Percentiles rank a stretch among this genome's conserved stretches.
These are phyloP conservation scores for Phortica variegata DNA, from an alignment of 1,140 invertebrate genomes.

Conservation along the genomic window DNA sequence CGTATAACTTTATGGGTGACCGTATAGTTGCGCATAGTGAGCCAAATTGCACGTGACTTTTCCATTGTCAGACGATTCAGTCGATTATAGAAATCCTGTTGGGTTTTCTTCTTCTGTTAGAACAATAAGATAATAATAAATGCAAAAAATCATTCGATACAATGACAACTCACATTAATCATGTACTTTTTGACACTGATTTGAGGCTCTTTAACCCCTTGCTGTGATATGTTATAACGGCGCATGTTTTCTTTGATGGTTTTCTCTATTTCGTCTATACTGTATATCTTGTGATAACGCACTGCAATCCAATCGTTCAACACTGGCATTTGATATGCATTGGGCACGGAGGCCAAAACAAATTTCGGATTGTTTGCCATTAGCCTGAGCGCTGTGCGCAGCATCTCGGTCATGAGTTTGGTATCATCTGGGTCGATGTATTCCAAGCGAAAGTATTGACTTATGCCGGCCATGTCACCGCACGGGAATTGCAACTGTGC, in stretches of 20 bases:
- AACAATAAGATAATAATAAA: no score
- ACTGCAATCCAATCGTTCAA: conserved; percentile 36
- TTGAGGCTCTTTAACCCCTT: background rate
- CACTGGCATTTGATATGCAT: conserved; percentile 36
- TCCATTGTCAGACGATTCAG: conserved; percentile 22
- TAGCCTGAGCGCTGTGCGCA: conserved; percentile 23
- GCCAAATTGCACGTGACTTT: conserved; percentile 24
- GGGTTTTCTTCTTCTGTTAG: background rate
- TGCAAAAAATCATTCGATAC: no score
- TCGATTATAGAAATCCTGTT: background rate
- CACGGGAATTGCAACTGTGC: no score
- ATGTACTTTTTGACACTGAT: background rate
- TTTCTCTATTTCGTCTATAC: conserved; percentile 3
- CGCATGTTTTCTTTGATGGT: background rate
- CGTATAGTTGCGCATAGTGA: conserved; percentile 30
- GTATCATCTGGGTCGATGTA: conserved; percentile 38
- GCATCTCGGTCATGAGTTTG: conserved; percentile 21
- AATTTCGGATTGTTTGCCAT: conserved; percentile 27
- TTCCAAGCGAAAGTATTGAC: no score
- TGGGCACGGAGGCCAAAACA: conserved; percentile 42
- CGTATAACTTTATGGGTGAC: conserved; percentile 6
- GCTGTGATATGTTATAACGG: background rate
- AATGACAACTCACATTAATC: background rate
- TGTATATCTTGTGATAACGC: conserved; percentile 37
- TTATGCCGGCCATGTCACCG: no score